Evolutionary conservation across 2,888 invertebrate genomes (phyloP).

Genomic region (Limnephilus lunatus): DNA sequence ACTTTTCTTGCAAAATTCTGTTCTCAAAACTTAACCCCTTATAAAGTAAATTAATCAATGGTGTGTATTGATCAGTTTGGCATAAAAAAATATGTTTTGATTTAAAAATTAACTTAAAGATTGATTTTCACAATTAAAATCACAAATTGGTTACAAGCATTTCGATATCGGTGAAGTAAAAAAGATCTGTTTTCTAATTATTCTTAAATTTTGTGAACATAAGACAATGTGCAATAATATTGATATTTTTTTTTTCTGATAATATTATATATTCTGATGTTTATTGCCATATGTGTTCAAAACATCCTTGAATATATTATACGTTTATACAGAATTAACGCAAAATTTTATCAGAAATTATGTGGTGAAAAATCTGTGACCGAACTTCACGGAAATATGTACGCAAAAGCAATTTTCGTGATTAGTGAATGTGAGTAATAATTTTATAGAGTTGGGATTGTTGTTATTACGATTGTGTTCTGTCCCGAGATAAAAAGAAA

Average conservation of each 20-base stretch:
- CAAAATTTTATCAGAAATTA: background rate
- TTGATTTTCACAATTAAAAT: background rate
- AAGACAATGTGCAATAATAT: background rate
- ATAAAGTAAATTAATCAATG: background rate
- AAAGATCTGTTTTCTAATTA: too few relatives aligned
- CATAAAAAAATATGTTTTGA: background rate
- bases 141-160: background rate
- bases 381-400: background rate
- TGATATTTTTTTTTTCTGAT: background rate
- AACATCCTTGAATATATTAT: conserved; percentile 22
- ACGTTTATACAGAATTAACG: background rate
- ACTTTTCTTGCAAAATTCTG: background rate
- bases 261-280: background rate
- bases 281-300: conserved; percentile 42
- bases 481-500: background rate
- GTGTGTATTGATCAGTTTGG: background rate
- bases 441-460: background rate
- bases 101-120: background rate
- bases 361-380: background rate
- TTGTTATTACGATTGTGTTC: background rate
- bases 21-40: background rate
- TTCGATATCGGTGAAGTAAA: background rate
- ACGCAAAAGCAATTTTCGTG: conserved; percentile 21
- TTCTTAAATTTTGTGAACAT: background rate
- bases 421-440: background rate